phyloP scores from a whole-genome alignment of 2,797 vertebrate species.

The Centropyge bicolor region DNA sequence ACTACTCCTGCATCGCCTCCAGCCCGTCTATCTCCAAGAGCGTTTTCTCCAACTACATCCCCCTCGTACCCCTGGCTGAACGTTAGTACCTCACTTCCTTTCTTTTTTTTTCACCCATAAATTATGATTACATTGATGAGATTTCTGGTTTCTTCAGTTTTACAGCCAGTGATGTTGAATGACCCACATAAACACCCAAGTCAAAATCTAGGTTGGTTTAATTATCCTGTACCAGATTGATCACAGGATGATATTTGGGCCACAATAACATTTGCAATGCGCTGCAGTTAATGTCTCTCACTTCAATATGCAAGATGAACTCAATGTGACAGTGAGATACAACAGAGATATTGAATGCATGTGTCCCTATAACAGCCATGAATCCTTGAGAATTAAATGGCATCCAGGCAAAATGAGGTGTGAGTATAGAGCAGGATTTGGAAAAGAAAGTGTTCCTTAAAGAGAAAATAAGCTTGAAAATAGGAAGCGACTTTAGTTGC shows the following conservation, averaged over 20 bases:
- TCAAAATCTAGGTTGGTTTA: neutral
- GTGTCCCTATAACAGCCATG: neutral
- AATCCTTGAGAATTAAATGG: neutral
- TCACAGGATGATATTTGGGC: neutral
- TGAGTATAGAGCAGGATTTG: neutral
- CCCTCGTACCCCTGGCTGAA: slow-evolving; percentile 91
- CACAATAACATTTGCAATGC: neutral
- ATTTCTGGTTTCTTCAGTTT: neutral
- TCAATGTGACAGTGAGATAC: neutral
- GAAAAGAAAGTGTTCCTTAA: slow-evolving; percentile 3
- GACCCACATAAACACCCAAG: slow-evolving; percentile 4
- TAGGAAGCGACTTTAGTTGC: slow-evolving; percentile 18
- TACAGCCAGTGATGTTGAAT: neutral
- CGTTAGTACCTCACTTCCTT: slow-evolving; percentile 85
- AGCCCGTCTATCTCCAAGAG: slow-evolving; percentile 97
- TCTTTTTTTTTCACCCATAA: slow-evolving; percentile 7
- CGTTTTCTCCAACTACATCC: slow-evolving; percentile 99
- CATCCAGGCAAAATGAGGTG: neutral
- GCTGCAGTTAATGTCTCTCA: neutral
- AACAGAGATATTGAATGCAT: neutral
- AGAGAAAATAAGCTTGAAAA: slow-evolving; percentile 14
- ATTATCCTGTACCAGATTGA: slow-evolving; percentile 6
- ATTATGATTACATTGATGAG: neutral
- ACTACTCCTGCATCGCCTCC: slow-evolving; percentile 97
- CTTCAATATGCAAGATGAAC: neutral